These are phyloP conservation scores for Pammene aurita DNA, from an alignment of 2,888 invertebrate species.

Conservation along the genomic window DNA sequence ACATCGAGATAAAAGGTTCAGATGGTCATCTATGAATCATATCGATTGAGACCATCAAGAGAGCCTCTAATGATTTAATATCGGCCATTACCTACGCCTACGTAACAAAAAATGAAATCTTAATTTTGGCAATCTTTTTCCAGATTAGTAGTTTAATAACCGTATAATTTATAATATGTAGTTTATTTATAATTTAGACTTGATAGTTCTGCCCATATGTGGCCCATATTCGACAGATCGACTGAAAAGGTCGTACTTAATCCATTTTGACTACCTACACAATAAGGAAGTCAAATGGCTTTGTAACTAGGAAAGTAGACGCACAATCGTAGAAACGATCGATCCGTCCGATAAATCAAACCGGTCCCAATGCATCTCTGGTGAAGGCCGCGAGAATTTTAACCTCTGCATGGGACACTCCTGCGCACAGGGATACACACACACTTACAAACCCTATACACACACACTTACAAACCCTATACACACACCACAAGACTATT, in stretches of 20 bases:
- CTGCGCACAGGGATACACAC: conserved; percentile 66
- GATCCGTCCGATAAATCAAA: conserved; percentile 63
- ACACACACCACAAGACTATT: conserved; percentile 40
- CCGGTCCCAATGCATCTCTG: conserved; percentile 77
- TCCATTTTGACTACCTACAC: neutral
- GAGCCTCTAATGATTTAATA: conserved; percentile 29
- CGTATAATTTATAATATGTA: no score
- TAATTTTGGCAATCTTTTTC: conserved; percentile 13
- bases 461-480: conserved; percentile 56
- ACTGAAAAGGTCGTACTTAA: no score
- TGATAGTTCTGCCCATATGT: neutral
- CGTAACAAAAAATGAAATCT: conserved; percentile 1
- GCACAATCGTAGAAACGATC: conserved; percentile 51
- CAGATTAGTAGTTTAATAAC: neutral
- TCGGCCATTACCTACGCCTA: conserved; percentile 31
- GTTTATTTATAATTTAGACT: neutral
- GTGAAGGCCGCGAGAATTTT: conserved; percentile 78
- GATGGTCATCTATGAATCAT: conserved; percentile 39
- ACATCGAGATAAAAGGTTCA: conserved; percentile 31
- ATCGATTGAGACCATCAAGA: conserved; percentile 23
- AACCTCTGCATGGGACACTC: conserved; percentile 74
- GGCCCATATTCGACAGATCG: no score
- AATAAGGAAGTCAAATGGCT: conserved; percentile 18
- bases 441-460: conserved; percentile 56
- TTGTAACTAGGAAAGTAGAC: conserved; percentile 29